phyloP scores from a whole-genome alignment of 2,888 invertebrate genomes.

The Drosophila subquinaria region DNA sequence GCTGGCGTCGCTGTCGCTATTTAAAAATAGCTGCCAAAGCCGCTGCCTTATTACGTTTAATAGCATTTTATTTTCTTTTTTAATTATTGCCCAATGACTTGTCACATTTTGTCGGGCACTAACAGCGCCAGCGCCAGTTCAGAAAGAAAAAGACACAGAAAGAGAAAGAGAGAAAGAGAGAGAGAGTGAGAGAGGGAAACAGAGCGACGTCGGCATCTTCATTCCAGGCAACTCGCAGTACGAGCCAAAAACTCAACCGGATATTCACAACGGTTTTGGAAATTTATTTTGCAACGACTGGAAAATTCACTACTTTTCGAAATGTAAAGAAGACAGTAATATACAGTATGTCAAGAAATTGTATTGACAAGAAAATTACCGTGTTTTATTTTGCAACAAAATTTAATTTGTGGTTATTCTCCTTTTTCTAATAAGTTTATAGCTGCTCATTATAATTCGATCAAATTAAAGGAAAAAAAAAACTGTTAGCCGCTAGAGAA shows the following conservation, averaged over 20 bases:
- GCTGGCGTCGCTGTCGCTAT: slow-evolving; percentile 9
- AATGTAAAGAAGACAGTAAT: too few species aligned
- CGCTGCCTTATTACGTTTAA: slow-evolving; percentile 79
- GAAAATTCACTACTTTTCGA: slow-evolving; percentile 25
- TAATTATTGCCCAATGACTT: slow-evolving; percentile 82
- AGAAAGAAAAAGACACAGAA: background rate
- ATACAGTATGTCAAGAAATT: too few species aligned
- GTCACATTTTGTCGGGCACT: slow-evolving; percentile 73
- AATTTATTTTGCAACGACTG: slow-evolving; percentile 21
- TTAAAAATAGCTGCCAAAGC: slow-evolving; percentile 60
- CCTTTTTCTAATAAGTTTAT: too few species aligned
- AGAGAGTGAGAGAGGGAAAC: slow-evolving; percentile 1
- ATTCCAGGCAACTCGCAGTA: slow-evolving; percentile 25
- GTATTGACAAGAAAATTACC: too few species aligned
- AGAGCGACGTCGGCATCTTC: slow-evolving; percentile 31
- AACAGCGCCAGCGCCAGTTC: slow-evolving; percentile 41
- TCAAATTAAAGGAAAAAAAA: too few species aligned
- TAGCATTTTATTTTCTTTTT: slow-evolving; percentile 78
- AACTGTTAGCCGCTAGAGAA: too few species aligned
- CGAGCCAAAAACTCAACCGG: slow-evolving; percentile 61
- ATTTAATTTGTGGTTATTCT: too few species aligned
- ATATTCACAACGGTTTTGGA: slow-evolving; percentile 47
- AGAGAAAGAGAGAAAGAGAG: background rate
- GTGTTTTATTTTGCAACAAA: too few species aligned
- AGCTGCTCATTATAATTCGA: too few species aligned